A percentile compares a stretch with the other conserved stretches of the same genome.
phyloP scores from a whole-genome alignment of 2,113 vertebrate genomes.

The Eclectus roratus region DNA sequence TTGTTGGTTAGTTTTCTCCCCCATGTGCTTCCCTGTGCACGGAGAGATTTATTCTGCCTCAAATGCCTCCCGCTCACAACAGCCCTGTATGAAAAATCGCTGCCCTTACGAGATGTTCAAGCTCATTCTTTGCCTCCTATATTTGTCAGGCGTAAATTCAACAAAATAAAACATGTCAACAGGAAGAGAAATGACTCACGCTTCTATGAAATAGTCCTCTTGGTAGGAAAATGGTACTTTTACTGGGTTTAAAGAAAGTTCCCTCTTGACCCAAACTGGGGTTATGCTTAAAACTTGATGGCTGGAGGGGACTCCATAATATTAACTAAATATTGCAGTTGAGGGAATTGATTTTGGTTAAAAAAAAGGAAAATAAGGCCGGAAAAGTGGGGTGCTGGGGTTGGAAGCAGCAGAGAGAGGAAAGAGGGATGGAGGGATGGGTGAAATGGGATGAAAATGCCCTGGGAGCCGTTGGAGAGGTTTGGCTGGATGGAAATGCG shows the following conservation, averaged over 20 bases:
- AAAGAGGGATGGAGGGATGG: background rate
- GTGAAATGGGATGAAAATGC: background rate
- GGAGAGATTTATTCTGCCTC: background rate
- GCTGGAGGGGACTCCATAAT: background rate
- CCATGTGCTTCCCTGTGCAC: background rate
- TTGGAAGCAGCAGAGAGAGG: background rate
- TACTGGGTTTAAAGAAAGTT: background rate
- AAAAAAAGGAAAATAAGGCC: background rate
- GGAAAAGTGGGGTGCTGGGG: background rate
- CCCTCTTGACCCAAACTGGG: background rate
- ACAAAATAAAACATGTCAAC: constrained; percentile 21
- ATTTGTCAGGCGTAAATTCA: constrained; percentile 18
- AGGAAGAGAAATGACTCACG: background rate
- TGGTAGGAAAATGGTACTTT: background rate
- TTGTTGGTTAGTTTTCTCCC: background rate
- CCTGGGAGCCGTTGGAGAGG: background rate
- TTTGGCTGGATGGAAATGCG: fast-evolving
- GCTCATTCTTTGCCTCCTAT: constrained; percentile 16
- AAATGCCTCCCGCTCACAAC: background rate
- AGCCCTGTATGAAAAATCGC: background rate
- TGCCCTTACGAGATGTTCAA: background rate
- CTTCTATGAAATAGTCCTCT: background rate
- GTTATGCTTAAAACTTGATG: background rate
- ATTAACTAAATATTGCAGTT: background rate
- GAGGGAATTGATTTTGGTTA: background rate